Percentiles rank a stretch among this genome's conserved stretches.
Evolutionary conservation across 2,113 vertebrate species (phyloP).

Genomic region (Fulmarus glacialis): DNA sequence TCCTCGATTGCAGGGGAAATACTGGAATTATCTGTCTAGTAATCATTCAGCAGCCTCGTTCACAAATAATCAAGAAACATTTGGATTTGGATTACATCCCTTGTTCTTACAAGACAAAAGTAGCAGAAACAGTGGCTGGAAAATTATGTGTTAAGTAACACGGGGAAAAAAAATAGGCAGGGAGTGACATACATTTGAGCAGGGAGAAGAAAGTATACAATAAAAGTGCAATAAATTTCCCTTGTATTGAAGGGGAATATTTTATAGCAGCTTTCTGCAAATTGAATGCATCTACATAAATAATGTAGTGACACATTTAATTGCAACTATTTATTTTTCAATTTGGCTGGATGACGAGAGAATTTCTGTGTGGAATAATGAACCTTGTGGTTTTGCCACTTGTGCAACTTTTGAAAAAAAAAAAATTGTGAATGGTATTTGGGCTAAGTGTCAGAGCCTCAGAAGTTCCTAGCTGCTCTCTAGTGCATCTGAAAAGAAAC

Average conservation of each 20-base stretch:
- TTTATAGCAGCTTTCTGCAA: conserved; percentile 52
- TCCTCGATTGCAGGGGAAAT: background rate
- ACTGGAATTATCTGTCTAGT: background rate
- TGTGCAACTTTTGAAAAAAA: background rate
- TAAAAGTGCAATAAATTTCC: conserved; percentile 49
- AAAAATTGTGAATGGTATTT: background rate
- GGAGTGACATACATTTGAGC: background rate
- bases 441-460: background rate
- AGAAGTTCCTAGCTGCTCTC: background rate
- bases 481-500: background rate
- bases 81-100: conserved; percentile 20
- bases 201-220: background rate
- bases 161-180: background rate
- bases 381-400: background rate
- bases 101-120: background rate
- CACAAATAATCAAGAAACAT: conserved; percentile 32
- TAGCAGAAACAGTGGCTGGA: background rate
- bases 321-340: conserved; percentile 54
- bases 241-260: background rate
- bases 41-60: conserved; percentile 11
- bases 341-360: conserved; percentile 10
- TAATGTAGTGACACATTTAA: conserved; percentile 18
- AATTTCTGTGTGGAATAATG: background rate
- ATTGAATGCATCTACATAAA: conserved; percentile 51
- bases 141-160: conserved; percentile 23